Conservation (phyloP, 1,140 invertebrate species). For the Ceratosolen solmsi region DNA sequence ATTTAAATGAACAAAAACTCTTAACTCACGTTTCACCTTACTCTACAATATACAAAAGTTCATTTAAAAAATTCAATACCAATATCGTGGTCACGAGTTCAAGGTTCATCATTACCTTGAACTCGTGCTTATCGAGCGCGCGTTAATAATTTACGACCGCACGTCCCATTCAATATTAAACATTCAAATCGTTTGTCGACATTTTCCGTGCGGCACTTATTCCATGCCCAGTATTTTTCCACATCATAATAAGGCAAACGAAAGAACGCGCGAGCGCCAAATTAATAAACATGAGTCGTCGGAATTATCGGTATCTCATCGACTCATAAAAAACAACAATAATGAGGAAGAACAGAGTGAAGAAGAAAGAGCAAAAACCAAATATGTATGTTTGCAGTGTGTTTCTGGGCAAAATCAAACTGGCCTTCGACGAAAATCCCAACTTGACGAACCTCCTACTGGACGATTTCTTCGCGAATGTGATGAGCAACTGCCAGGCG, state of each 20-base stretch:
- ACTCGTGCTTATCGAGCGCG: not conserved
- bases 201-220: not conserved
- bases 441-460: slow-evolving; percentile 92
- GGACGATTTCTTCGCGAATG: slow-evolving; percentile 94
- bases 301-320: not conserved
- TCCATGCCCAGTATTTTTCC: too few relatives aligned
- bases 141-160: not conserved
- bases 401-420: slow-evolving; percentile 98
- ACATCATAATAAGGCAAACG: too few relatives aligned
- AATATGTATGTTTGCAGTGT: slow-evolving; percentile 77
- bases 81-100: not conserved
- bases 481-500: slow-evolving; percentile 85
- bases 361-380: too few relatives aligned
- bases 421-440: slow-evolving; percentile 95
- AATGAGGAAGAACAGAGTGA: too few relatives aligned
- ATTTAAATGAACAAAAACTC: too few relatives aligned
- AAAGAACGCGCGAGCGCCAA: not conserved
- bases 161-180: not conserved
- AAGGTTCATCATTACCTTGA: not conserved
- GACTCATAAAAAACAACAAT: too few relatives aligned
- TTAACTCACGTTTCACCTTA: too few relatives aligned
- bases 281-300: not conserved
- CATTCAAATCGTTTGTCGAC: not conserved
- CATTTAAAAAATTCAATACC: too few relatives aligned
- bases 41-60: too few relatives aligned